Evolutionary conservation across 2,888 invertebrate genomes (phyloP), one percentile per base, ranked within the genome.

Genomic region (Drosophila subsilvestris): DNA sequence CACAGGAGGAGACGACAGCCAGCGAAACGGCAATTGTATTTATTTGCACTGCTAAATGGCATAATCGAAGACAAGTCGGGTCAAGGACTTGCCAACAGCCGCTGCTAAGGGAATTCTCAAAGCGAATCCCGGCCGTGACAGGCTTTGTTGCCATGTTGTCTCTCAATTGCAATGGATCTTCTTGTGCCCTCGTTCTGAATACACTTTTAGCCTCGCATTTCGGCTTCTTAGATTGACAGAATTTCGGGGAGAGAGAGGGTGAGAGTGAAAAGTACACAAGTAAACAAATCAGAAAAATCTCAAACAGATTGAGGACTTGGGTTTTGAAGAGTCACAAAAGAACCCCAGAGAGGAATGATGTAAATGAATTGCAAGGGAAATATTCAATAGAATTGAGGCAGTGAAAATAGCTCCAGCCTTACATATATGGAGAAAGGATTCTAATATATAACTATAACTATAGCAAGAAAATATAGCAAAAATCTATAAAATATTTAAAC

Each of bases 41-140:
- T 89, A 82, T 88, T 89, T 89, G 80, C 80, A 70, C 75, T 68
- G 73, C 86, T 85, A 87, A 89, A 86, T 88, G 76, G 83, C 74
- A 79, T 89, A 82, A 86, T 89, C 88, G 85, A 85, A 75, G 72
- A 48, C 65, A 74, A 49, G 54, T 44, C 66, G 27, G 65, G 66
- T 53, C 74, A 56, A 66, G 69, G 69, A 68, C 54, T 66, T 45
- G 37, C 18, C 22, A 32, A 37, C 8, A 37, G 44, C 9, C n/a
- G 14, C 27, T 44, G 9, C 20, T 12, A 10, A 55, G 17, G 29
- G 22, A 25, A 20, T 66, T 66, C 54, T 22, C 45, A 10, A 37
- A 22, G 6, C 22, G 54, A 53, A 42, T 42, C 42, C n/a, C 27
- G 20, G 50, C 32, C 25, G n/a, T 58, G 60, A 48, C 59, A 60